Evolutionary conservation across 2,113 vertebrate species (phyloP).

Genomic region (Corythoichthys haematopterus): DNA sequence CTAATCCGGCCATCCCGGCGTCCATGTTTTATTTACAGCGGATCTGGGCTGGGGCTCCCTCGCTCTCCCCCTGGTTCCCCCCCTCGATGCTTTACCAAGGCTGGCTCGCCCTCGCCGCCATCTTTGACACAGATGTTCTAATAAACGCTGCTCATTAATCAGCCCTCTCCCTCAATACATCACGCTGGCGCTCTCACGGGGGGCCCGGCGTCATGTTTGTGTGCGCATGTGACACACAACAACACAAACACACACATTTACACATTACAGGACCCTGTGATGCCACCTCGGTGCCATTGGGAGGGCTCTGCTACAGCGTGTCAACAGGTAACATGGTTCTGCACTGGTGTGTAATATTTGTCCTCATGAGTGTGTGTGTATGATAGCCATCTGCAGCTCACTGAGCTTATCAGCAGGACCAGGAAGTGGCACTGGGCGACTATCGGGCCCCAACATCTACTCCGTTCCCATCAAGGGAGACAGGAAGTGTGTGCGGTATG

Average conservation of each 20-base stretch:
- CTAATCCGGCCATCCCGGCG: conserved; percentile 45
- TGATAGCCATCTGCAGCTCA: conserved; percentile 72
- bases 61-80: conserved; percentile 13
- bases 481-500: conserved; percentile 37
- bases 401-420: conserved; percentile 70
- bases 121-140: conserved; percentile 79
- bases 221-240: conserved; percentile 44
- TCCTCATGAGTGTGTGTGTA: conserved; percentile 11
- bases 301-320: conserved; percentile 42
- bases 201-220: conserved; percentile 38
- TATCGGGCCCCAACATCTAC: conserved; percentile 70
- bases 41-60: conserved; percentile 54
- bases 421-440: conserved; percentile 70
- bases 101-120: conserved; percentile 54
- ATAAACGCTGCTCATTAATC: conserved; percentile 79
- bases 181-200: conserved; percentile 62
- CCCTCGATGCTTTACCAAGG: neutral
- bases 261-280: conserved; percentile 62
- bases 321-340: conserved; percentile 64
- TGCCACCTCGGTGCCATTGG: conserved; percentile 47
- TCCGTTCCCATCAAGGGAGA: conserved; percentile 63
- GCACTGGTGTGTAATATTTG: conserved; percentile 17
- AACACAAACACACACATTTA: conserved; percentile 53
- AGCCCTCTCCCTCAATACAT: conserved; percentile 72
- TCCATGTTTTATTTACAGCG: conserved; percentile 66